Conservation (phyloP, 1,140 invertebrate genomes). For the Zaprionus vittiger region DNA sequence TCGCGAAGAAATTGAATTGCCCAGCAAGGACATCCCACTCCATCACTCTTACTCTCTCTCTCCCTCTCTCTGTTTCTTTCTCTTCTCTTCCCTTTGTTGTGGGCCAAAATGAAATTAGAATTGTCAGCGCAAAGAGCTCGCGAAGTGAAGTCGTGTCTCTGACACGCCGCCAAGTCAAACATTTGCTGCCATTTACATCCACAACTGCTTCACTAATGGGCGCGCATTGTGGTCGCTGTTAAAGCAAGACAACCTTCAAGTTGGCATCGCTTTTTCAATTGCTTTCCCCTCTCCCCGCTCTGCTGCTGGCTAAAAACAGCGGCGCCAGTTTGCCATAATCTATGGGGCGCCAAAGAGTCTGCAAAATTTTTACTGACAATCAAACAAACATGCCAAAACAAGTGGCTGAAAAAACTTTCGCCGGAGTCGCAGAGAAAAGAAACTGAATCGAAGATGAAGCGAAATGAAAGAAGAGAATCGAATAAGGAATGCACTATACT, state of each 20-base stretch:
- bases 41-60: background rate
- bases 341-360: constrained; percentile 75
- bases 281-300: background rate
- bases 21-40: constrained; percentile 7
- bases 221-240: constrained; percentile 57
- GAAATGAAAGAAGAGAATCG: background rate
- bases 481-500: constrained; percentile 14
- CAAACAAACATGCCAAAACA: constrained; percentile 57
- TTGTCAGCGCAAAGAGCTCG: constrained; percentile 52
- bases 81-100: constrained; percentile 31
- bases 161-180: constrained; percentile 62
- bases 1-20: constrained; percentile 79
- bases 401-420: constrained; percentile 57
- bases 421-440: constrained; percentile 39
- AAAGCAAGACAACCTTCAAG: constrained; percentile 48
- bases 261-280: constrained; percentile 18
- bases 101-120: constrained; percentile 80
- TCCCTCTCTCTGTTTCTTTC: background rate
- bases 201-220: constrained; percentile 58
- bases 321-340: constrained; percentile 80
- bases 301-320: constrained; percentile 17
- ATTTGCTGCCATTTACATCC: constrained; percentile 61
- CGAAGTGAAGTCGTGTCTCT: constrained; percentile 61
- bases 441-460: background rate
- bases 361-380: constrained; percentile 80